A percentile compares a stretch with the other conserved stretches of the same genome.
These are phyloP conservation scores for Pelecanoides urinatrix DNA, from an alignment of 2,113 vertebrate genomes.

Conservation along the genomic window DNA sequence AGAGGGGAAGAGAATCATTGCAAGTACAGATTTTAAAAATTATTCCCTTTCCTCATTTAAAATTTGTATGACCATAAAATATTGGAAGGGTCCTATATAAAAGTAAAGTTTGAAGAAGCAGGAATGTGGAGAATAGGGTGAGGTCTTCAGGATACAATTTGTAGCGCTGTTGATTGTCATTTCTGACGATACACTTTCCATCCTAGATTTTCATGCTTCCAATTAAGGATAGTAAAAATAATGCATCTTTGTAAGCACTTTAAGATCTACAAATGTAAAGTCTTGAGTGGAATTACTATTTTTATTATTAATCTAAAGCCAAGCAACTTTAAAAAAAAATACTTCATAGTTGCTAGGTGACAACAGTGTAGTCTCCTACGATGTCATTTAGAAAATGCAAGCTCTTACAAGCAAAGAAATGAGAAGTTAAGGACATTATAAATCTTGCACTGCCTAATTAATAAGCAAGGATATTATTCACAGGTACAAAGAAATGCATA, in stretches of 20 bases:
- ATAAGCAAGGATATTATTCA: not conserved
- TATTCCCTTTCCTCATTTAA: not conserved
- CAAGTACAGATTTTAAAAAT: not conserved
- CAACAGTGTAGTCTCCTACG: not conserved
- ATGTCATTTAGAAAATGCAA: conserved; percentile 7
- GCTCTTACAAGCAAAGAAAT: conserved; percentile 2
- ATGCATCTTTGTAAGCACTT: not conserved
- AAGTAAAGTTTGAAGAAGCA: not conserved
- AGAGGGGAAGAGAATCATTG: not conserved
- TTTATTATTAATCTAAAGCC: not conserved
- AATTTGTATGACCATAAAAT: not conserved
- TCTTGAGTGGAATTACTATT: not conserved
- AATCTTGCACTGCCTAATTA: not conserved
- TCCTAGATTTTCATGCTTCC: not conserved
- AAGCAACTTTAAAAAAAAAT: not conserved
- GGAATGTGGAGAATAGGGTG: not conserved
- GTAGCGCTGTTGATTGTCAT: not conserved
- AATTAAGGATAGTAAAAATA: not conserved
- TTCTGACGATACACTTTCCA: not conserved
- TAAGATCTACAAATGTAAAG: not conserved
- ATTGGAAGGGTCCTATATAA: not conserved
- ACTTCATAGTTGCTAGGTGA: conserved; percentile 31
- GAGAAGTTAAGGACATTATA: not conserved
- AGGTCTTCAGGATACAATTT: not conserved
- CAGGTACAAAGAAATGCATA: not conserved